phyloP scores from a whole-genome alignment of 1,140 invertebrate genomes.

The Nixonia krombeini region DNA sequence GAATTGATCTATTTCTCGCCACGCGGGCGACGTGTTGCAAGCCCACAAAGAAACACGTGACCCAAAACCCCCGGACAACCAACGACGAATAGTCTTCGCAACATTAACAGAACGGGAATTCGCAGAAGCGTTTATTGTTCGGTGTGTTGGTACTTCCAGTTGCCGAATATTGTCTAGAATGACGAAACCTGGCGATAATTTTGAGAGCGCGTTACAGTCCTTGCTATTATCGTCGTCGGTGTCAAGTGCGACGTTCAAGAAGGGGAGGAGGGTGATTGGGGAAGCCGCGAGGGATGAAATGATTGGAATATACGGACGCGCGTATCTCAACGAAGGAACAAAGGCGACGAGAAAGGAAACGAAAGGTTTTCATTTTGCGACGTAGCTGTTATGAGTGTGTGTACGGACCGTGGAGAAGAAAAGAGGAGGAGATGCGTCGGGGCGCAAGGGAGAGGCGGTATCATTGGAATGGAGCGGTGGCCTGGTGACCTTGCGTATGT shows the following conservation, averaged over 20 bases:
- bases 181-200: no score
- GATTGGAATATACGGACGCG: conserved; percentile 7
- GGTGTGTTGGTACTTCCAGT: no score
- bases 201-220: conserved; percentile 8
- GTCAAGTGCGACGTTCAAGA: no score
- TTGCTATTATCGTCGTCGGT: conserved; percentile 14
- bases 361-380: conserved; percentile 38
- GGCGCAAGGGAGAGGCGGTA: conserved; percentile 56
- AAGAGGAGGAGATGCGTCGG: conserved; percentile 7
- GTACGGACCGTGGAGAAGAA: conserved; percentile 2
- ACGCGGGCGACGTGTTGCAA: no score
- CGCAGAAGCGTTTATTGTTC: no score
- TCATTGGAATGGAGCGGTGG: conserved; percentile 62
- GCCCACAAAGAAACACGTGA: no score
- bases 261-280: conserved; percentile 5
- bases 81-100: no score
- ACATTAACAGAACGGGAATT: no score
- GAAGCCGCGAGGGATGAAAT: conserved; percentile 25
- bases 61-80: no score
- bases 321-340: conserved; percentile 11
- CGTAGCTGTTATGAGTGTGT: conserved; percentile 28
- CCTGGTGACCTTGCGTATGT: conserved; percentile 68
- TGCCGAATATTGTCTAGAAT: no score
- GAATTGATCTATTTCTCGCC: no score
- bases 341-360: conserved; percentile 31